Base-by-base conservation (phyloP, 2,888 invertebrate genomes). In the Apotomis betuletana region DNA sequence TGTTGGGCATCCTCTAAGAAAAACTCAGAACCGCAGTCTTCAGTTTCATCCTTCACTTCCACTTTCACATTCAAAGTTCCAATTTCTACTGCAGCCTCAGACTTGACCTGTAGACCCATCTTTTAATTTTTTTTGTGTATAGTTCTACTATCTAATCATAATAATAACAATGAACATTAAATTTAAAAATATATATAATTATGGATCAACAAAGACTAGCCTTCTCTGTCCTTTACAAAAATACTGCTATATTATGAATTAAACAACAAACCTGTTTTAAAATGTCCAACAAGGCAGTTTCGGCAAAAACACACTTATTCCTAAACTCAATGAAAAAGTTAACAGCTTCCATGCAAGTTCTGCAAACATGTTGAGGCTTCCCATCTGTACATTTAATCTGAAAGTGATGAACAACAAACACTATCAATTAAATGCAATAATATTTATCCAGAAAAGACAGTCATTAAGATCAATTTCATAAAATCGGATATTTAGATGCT, bases 361-460 rank as follows among this genome's bases (percentile, higher is more conserved):
- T 74, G 76, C 90, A 90, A 13, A 82, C 73, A 69, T 75, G 77
- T 70, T 90, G 88, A 6, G 88, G 84, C 77, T 87, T 75, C 12
- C 78, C 80, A 81, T 88, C 88, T 10, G 75, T 68, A n/a, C 80
- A 59, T 9, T 75, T 74, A 9, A 88, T 77, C 90, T 90, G 76
- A 36, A 61, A 65, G 49, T 27, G 9, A 15, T 46, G 3, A 49
- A 49, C 49, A 49, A 41, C 41, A 41, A 41, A 41, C 6, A 49
- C 3, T 49, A 9, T 6, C 41, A 49, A 6, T 49, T 10, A 49
- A 49, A 9, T 0, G 49, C 49, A 49, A 49, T 49, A 9, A 49
- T 9, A 49, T 49, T 49, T 49, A 9, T 9, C 27, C 27, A 27
- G 2, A 27, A 27, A 27, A 27, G 27, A 27, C 27, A 27, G 27